A percentile compares a stretch with the other conserved stretches of the same genome.
These are phyloP conservation scores for Pholis gunnellus DNA, from an alignment of 2,113 vertebrate genomes.

Conservation along the genomic window DNA sequence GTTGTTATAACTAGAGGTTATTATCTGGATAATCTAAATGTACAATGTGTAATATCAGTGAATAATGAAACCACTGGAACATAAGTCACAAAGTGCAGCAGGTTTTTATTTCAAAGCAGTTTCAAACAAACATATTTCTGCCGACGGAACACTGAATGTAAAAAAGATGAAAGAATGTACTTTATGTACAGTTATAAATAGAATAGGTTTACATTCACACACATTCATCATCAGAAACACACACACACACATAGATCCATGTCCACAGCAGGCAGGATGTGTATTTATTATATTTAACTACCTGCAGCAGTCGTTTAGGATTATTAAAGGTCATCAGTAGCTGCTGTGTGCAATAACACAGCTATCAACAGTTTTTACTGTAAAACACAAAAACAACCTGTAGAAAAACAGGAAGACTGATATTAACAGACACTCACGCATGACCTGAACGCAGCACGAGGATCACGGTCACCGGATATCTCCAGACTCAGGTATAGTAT, in stretches of 20 bases:
- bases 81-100: constrained; percentile 18
- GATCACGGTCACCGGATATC: no score
- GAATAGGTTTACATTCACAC: constrained; percentile 7
- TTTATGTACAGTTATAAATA: constrained; percentile 61
- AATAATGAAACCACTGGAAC: not conserved
- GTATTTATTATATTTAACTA: no score
- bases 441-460: not conserved
- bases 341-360: constrained; percentile 14
- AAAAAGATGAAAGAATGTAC: not conserved
- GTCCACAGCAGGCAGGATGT: not conserved
- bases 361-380: not conserved
- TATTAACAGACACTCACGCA: not conserved
- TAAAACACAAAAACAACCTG: no score
- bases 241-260: not conserved
- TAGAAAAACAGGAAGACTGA: not conserved
- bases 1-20: no score
- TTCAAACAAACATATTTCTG: not conserved
- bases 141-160: constrained; percentile 13
- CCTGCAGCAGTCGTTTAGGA: no score
- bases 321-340: not conserved
- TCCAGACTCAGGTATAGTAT: no score
- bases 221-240: not conserved
- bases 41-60: no score
- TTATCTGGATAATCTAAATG: not conserved
- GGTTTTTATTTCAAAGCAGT: constrained; percentile 20